Percentiles rank a stretch among this genome's conserved stretches.
These are phyloP conservation scores for Phocoena sinus DNA, from an alignment of 2,113 vertebrate species.

Conservation along the genomic window DNA sequence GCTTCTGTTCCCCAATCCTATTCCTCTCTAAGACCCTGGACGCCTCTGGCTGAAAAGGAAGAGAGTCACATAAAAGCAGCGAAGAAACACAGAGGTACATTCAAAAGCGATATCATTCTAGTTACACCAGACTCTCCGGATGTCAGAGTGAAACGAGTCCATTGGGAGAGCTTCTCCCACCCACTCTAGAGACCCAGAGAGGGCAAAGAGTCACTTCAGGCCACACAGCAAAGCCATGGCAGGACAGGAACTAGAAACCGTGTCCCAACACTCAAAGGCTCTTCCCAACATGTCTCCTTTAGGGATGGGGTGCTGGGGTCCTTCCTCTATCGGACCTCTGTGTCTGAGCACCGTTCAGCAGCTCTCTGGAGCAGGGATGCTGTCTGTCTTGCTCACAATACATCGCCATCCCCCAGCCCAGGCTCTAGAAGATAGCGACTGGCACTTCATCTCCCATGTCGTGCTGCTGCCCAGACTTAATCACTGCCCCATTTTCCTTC, in stretches of 20 bases:
- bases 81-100: neutral
- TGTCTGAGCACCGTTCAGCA: neutral
- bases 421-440: neutral
- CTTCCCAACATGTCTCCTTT: neutral
- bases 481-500: rapidly evolving
- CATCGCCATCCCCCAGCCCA: neutral
- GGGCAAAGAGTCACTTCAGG: neutral
- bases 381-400: neutral
- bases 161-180: neutral
- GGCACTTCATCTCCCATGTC: too few species aligned
- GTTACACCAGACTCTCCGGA: neutral
- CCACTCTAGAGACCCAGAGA: neutral
- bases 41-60: constrained; percentile 32
- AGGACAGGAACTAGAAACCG: neutral
- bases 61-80: constrained; percentile 9
- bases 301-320: too few species aligned
- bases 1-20: neutral
- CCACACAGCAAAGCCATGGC: neutral
- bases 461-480: rapidly evolving
- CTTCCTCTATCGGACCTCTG: neutral
- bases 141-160: neutral
- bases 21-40: constrained; percentile 8
- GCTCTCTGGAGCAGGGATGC: neutral
- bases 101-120: neutral
- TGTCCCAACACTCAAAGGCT: rapidly evolving